Evolutionary conservation across 2,888 invertebrate species (phyloP).

Genomic region (Ecliptopera silaceata): DNA sequence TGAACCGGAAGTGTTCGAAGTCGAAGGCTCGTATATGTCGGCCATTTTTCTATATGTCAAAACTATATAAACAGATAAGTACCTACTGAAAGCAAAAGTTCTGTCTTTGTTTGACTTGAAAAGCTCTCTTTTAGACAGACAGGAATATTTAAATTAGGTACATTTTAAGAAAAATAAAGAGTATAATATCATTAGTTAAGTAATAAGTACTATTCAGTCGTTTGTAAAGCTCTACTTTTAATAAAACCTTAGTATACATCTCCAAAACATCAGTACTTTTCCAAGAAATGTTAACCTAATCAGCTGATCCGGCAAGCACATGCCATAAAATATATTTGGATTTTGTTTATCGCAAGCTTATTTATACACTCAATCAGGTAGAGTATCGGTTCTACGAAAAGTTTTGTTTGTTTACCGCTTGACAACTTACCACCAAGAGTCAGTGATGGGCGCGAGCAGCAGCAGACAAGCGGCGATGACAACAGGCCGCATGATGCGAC

Average conservation of each 20-base stretch:
- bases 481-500: constrained; percentile 86
- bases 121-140: background rate
- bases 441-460: constrained; percentile 94
- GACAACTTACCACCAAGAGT: constrained; percentile 92
- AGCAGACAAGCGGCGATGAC: constrained; percentile 92
- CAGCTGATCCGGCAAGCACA: constrained; percentile 24
- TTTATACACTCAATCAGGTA: constrained; percentile 21
- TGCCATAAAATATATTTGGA: constrained; percentile 17
- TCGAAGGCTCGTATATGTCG: no score
- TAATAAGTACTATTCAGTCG: background rate
- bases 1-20: no score
- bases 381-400: constrained; percentile 17
- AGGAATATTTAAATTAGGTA: background rate
- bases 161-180: background rate
- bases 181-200: background rate
- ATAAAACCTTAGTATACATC: background rate
- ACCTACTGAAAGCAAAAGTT: background rate
- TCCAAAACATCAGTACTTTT: background rate
- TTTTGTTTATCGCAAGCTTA: constrained; percentile 21
- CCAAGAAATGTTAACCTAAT: constrained; percentile 12
- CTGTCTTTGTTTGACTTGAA: background rate
- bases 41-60: background rate
- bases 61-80: background rate
- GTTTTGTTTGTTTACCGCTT: constrained; percentile 20
- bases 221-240: background rate